Base-by-base conservation (phyloP, 1,140 invertebrate species). In the Drosophila kanapiae region DNA sequence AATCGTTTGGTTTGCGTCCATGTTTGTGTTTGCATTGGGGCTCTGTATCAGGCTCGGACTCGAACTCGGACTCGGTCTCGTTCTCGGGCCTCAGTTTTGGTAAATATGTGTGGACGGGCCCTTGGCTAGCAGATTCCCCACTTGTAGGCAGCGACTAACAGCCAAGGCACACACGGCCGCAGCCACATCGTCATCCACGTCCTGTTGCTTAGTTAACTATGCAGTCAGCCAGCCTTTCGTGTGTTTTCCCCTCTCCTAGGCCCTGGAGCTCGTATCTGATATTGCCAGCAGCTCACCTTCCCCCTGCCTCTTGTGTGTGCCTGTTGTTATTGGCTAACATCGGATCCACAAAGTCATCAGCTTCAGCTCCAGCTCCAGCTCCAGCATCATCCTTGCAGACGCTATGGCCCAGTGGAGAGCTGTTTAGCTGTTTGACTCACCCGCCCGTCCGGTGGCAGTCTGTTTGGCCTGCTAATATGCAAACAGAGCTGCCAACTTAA, bases 391-490 rank as follows among this genome's bases (percentile, higher is more conserved):
- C 80, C 49, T 65, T 68, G 63, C 63, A 54, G 65, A 59, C 11
- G 42, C 29, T 40, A 77, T 59, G 62, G 68, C 61, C 78, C 80
- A 64, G 72, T 58, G 64, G 84, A 87, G 84, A 65, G 84, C 83
- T 88, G 83, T 87, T 87, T 88, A 78, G 77, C 75, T 74, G 77
- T 75, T 82, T 68, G 80, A 70, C 70, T 42, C 54, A 18, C 14
- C 76, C 77, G 14, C 27, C 74, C 77, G 63, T 48, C 78, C 69
- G 75, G 67, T 69, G 62, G 47, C 10, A 33, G 64, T 64, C 62
- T 87, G 83, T 88, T 88, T 88, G 80, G 71, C 64, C 80, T 87
- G 83, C 83, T 87, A 87, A 87, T 88, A 90, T 78, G 84, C 83
- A 87, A 87, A 88, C 84, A 88, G 80, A 56, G 77, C 65, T 84